These are phyloP conservation scores for Pantherophis alleghaniensis DNA, from an alignment of 2,797 vertebrate genomes.

Conservation along the genomic window DNA sequence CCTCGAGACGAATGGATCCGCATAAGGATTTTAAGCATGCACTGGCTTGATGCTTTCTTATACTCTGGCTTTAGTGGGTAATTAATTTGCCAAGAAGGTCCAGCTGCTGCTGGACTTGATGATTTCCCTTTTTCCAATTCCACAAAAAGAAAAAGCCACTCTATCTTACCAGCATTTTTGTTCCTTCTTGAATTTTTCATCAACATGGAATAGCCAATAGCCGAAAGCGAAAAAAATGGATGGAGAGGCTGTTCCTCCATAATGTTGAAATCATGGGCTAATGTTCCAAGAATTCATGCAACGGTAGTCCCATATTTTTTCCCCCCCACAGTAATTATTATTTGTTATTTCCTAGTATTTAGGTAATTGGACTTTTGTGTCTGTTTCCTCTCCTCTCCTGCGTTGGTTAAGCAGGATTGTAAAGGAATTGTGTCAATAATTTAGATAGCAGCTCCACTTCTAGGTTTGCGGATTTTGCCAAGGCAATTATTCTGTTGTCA, in stretches of 20 bases:
- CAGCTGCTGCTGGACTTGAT: not conserved
- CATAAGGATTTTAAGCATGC: not conserved
- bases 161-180: conserved; percentile 11
- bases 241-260: conserved; percentile 50
- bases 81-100: not conserved
- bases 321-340: conserved; percentile 50
- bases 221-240: conserved; percentile 25
- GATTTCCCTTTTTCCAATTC: not conserved
- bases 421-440: conserved; percentile 49
- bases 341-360: conserved; percentile 65
- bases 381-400: conserved; percentile 55
- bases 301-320: conserved; percentile 42
- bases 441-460: conserved; percentile 10
- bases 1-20: not conserved
- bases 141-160: not conserved
- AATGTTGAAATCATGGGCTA: conserved; percentile 55
- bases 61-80: not conserved
- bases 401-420: conserved; percentile 54
- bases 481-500: conserved; percentile 18
- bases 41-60: not conserved
- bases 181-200: not conserved
- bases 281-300: conserved; percentile 59
- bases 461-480: not conserved
- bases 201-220: conserved; percentile 18
- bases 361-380: conserved; percentile 68